Base-by-base conservation (phyloP, 2,888 invertebrate species). In the Mamestra brassicae region DNA sequence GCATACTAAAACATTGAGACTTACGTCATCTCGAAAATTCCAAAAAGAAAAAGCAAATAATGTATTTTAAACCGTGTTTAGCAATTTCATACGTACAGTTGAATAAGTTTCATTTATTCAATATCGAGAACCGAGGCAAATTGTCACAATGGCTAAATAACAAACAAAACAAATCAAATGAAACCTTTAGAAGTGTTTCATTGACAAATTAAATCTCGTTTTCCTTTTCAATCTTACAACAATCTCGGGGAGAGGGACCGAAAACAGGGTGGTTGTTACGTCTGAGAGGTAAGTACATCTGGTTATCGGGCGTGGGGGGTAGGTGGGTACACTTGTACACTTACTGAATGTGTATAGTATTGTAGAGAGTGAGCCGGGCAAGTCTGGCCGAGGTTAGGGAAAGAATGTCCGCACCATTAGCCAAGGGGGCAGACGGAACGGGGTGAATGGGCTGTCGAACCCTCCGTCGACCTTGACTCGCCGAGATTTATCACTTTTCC, bases 391-490 rank as follows among this genome's bases (percentile, higher is more conserved):
- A 94, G 92, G 92, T 92, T 91, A 92, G 92, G 90, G 93, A 95
- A 95, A 95, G 96, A 96, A 95, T 94, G 93, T 94, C 93, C 93
- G 93, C 92, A 93, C 94, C 94, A 95, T 95, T 95, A 95, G 92
- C 92, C 89, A 92, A 92, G 95, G 95, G 95, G 94, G 93, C 92
- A 92, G 92, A 91, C 92, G 92, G 90, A 94, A 95, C 94, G 94
- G 95, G 95, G 96, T 95, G 94, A 95, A 95, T 93, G 94, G 92
- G 93, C 94, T 94, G 94, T 95, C 95, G 94, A 95, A 96, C 95
- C 95, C 95, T 95, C 95, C 91, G 91, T 76, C 92, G 96, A 95
- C 96, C 96, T 96, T 96, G 96, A 95, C 95, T 94, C 92, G 88
- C 90, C 88, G 92, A 94, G 94, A 95, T 95, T 95, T 95, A 95